Evolutionary conservation across 2,113 vertebrate genomes (phyloP).

Genomic region (Colossoma macropomum): DNA sequence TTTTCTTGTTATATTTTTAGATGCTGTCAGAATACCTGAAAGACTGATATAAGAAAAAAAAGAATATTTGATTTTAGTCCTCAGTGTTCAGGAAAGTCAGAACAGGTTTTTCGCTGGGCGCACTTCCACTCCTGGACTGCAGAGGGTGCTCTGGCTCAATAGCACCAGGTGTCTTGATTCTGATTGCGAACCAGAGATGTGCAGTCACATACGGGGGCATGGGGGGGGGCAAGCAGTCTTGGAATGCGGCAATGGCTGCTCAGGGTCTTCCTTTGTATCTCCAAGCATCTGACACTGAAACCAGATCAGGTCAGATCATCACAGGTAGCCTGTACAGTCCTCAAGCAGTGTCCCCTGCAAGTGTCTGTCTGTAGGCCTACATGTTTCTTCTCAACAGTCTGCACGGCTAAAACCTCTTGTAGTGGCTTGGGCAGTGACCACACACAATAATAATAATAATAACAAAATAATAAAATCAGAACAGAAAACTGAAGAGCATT

Average conservation of each 20-base stretch:
- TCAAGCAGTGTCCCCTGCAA: background rate
- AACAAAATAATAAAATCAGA: background rate
- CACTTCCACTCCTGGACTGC: slow-evolving; percentile 60
- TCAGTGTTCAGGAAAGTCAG: slow-evolving; percentile 50
- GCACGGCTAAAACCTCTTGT: slow-evolving; percentile 1
- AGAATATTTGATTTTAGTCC: slow-evolving; percentile 37
- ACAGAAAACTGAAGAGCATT: slow-evolving; percentile 37
- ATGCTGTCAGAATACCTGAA: slow-evolving; percentile 72
- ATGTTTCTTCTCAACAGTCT: slow-evolving; percentile 8
- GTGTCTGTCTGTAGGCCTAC: slow-evolving; percentile 17
- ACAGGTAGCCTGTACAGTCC: background rate
- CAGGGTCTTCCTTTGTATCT: slow-evolving; percentile 19
- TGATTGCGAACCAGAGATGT: slow-evolving; percentile 56
- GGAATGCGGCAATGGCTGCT: slow-evolving; percentile 9
- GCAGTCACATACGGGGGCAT: slow-evolving; percentile 41
- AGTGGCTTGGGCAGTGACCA: slow-evolving; percentile 32
- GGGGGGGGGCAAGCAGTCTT: slow-evolving; percentile 30
- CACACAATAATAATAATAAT: slow-evolving; percentile 4
- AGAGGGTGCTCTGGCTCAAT: slow-evolving; percentile 71
- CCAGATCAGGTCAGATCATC: slow-evolving; percentile 20
- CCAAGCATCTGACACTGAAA: slow-evolving; percentile 11
- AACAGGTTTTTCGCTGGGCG: slow-evolving; percentile 42
- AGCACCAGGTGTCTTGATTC: slow-evolving; percentile 70
- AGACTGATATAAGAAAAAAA: slow-evolving; percentile 58
- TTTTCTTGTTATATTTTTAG: slow-evolving; percentile 60